Conservation (phyloP, 2,797 vertebrate genomes). For the Liparis tanakae region DNA sequence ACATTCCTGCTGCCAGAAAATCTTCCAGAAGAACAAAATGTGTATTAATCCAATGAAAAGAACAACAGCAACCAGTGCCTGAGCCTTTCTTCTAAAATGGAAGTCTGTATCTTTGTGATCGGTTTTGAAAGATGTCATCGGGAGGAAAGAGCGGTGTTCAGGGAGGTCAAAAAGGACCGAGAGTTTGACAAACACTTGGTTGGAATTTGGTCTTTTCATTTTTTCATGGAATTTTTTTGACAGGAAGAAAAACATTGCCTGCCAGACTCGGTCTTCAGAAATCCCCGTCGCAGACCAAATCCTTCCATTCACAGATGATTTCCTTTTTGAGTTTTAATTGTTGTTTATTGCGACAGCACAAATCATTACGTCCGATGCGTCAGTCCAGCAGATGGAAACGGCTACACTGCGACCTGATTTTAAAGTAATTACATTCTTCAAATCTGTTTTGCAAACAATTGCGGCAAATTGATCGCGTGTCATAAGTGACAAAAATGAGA, state of each 20-base stretch:
- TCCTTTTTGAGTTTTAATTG: not conserved
- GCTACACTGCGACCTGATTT: conserved; percentile 17
- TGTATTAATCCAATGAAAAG: not conserved
- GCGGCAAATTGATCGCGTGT: conserved; percentile 18
- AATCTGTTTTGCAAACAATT: conserved; percentile 37
- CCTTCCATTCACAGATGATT: not conserved
- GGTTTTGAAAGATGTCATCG: not conserved
- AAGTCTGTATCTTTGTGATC: not conserved
- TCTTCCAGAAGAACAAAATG: not conserved
- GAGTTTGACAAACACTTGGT: not conserved
- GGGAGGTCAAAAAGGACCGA: not conserved
- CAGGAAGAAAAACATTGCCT: not conserved
- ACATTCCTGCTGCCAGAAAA: not conserved
- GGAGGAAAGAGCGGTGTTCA: not conserved
- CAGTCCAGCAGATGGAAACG: conserved; percentile 17
- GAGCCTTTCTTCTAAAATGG: not conserved
- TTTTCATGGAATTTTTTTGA: not conserved
- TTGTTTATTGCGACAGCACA: not conserved
- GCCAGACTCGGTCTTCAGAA: not conserved
- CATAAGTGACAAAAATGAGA: conserved; percentile 24
- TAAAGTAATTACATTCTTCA: conserved; percentile 33
- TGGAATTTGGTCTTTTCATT: not conserved
- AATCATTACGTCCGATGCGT: not conserved
- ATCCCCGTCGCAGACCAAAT: not conserved
- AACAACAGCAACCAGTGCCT: not conserved